Evolutionary conservation across 2,113 vertebrate species (phyloP), one percentile per base, ranked within the genome.

Genomic region (Clarias magur): DNA sequence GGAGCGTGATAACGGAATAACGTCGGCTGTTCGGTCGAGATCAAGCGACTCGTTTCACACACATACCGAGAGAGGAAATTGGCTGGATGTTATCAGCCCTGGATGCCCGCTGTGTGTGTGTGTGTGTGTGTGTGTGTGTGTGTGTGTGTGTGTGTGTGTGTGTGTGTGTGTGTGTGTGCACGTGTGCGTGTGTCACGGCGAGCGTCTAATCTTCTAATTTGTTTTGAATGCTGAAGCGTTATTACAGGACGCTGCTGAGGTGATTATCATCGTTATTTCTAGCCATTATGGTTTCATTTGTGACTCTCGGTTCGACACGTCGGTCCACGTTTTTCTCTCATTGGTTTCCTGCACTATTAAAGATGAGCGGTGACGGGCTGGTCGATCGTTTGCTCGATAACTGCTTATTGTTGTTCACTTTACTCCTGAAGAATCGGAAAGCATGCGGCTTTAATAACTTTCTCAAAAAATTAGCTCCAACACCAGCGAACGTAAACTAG

Each of bases 81-180:
- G 92, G 89, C 89, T 93, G 88, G 91, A 91, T 93, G 90, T 90
- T 94, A 94, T 95, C 94, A 89, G 86, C 88, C 85, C 56, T 56
- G 80, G 83, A 84, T 72, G 75, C 80, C 90, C 93, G 90, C 88
- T 57, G 89, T 84, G 87, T 91, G 91, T 90, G 89, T 92, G 91
- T 65, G 59, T 53, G 38, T 67, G 30, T 80, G 76, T 78, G 84
- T 92, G 90, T 91, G 91, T 89, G 88, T 88, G 90, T 87, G 87
- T 90, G 90, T 88, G 86, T 89, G 92, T 86, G 88, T 86, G 82
- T 62, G 72, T 38, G 67, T 85, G 80, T 60, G 78, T 42, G 78
- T 53, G 42, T 48, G n/a, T 57, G 89, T 84, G 87, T 91, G 91
- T 90, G 62, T 88, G 90, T 88, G 86, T 86, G 82, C 54, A 73